These are phyloP conservation scores for Zygothrica quintamaculata DNA, from an alignment of 2,888 invertebrate genomes.

Conservation along the genomic window DNA sequence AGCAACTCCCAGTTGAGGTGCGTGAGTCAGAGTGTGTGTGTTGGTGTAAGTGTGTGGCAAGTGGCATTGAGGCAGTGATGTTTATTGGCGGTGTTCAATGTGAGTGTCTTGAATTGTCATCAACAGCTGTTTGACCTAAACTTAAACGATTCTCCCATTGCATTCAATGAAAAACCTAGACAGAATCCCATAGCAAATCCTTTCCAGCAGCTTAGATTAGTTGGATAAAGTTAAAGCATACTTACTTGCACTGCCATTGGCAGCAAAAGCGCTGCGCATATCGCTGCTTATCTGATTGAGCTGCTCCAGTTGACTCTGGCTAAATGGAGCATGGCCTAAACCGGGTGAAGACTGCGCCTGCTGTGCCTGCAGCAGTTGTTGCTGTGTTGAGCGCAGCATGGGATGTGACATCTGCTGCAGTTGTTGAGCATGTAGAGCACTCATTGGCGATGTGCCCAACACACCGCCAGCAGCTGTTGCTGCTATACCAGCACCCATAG, in stretches of 20 bases:
- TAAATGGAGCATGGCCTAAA: conserved; percentile 70
- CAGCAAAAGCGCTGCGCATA: conserved; percentile 78
- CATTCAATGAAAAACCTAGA: conserved; percentile 13
- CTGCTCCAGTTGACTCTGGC: conserved; percentile 79
- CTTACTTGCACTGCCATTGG: conserved; percentile 84
- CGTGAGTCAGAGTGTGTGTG: conserved; percentile 19
- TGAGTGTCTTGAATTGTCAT: too few species aligned
- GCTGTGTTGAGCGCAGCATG: conserved; percentile 53
- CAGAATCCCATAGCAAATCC: background rate
- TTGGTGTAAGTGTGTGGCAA: too few species aligned
- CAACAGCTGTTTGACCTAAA: too few species aligned
- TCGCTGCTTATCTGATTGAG: conserved; percentile 80
- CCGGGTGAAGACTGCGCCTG: conserved; percentile 64
- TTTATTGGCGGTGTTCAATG: too few species aligned
- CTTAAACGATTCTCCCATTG: too few species aligned
- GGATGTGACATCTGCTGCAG: conserved; percentile 74
- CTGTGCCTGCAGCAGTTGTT: conserved; percentile 66
- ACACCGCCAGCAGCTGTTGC: conserved; percentile 45
- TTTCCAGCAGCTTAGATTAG: background rate
- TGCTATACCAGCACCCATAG: conserved; percentile 53
- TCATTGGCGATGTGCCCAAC: conserved; percentile 76
- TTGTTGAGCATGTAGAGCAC: conserved; percentile 81
- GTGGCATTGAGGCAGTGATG: conserved; percentile 1
- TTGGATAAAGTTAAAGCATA: conserved; percentile 43
- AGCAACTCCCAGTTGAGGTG: conserved; percentile 15